Evolutionary conservation across 2,888 invertebrate species (phyloP).

Genomic region (Aspidapion aeneum): DNA sequence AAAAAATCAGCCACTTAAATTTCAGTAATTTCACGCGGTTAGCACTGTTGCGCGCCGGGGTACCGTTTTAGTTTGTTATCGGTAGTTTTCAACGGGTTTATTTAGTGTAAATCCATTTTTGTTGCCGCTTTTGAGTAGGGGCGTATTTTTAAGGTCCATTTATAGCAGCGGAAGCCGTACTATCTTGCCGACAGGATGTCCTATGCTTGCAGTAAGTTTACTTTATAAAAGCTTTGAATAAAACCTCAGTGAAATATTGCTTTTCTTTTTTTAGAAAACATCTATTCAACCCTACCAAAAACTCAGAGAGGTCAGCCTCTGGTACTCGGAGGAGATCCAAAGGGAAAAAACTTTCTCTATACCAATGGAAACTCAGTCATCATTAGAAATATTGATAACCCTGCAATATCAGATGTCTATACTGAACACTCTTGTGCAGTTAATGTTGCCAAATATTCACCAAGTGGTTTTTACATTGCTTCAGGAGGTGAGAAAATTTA

Average conservation of each 20-base stretch:
- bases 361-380: constrained; percentile 97
- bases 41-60: too few relatives aligned
- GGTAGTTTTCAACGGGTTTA: too few relatives aligned
- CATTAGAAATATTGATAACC: constrained; percentile 95
- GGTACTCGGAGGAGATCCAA: constrained; percentile 93
- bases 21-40: too few relatives aligned
- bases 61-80: too few relatives aligned
- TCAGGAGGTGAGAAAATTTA: constrained; percentile 78
- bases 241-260: too few relatives aligned
- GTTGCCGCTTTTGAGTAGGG: neutral
- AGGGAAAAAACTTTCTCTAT: constrained; percentile 95
- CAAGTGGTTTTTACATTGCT: constrained; percentile 96
- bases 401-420: constrained; percentile 91
- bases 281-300: constrained; percentile 90
- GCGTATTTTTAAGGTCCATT: neutral
- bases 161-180: neutral
- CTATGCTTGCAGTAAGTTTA: constrained; percentile 42
- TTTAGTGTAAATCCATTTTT: too few relatives aligned
- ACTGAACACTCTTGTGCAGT: constrained; percentile 95
- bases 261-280: constrained; percentile 59
- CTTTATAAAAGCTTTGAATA: too few relatives aligned
- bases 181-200: constrained; percentile 32
- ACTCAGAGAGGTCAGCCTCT: constrained; percentile 94
- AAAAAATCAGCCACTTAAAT: too few relatives aligned
- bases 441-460: constrained; percentile 97